These are phyloP conservation scores for Blennius ocellaris DNA, from an alignment of 2,113 vertebrate species.

Conservation along the genomic window DNA sequence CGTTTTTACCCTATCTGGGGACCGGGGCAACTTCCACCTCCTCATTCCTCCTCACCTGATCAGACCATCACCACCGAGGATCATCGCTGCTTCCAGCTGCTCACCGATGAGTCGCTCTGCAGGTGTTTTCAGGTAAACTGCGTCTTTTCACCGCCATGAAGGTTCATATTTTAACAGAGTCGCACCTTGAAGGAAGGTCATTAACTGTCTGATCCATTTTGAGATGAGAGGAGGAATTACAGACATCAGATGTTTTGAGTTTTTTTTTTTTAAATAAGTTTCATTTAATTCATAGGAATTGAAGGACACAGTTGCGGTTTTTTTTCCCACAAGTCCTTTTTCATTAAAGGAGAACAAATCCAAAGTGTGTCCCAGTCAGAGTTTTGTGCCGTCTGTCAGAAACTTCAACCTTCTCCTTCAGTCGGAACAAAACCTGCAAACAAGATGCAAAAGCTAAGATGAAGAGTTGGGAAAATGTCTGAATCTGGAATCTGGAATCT, in stretches of 20 bases:
- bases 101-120: slow-evolving; percentile 57
- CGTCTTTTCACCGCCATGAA: background rate
- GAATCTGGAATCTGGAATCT: no score
- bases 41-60: background rate
- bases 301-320: background rate
- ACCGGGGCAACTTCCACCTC: slow-evolving; percentile 36
- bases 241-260: background rate
- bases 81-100: background rate
- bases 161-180: background rate
- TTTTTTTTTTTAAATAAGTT: no score
- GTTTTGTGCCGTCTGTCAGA: slow-evolving; percentile 90
- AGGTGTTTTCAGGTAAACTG: slow-evolving; percentile 18
- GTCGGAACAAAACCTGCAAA: slow-evolving; percentile 91
- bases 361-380: slow-evolving; percentile 25
- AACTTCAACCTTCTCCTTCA: slow-evolving; percentile 91
- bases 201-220: no score
- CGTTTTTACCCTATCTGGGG: background rate
- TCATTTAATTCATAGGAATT: background rate
- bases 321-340: background rate
- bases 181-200: no score
- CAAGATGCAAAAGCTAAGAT: slow-evolving; percentile 7
- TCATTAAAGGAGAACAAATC: background rate
- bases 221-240: no score
- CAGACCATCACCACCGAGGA: background rate
- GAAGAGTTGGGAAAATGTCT: background rate